Evolutionary conservation across 2,888 invertebrate species (phyloP).

Genomic region (Gryllus longicercus): DNA sequence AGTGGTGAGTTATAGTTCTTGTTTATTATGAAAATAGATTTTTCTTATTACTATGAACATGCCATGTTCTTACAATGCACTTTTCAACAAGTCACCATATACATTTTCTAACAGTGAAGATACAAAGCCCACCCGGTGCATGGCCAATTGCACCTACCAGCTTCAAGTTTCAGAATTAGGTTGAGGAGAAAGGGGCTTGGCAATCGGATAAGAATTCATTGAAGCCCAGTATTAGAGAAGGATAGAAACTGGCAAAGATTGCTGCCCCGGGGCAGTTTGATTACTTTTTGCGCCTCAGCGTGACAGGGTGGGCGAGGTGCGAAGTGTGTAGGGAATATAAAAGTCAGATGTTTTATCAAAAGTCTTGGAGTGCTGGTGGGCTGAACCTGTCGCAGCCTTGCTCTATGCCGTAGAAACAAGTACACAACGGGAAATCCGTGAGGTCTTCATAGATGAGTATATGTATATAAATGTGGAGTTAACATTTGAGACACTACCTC

Average conservation of each 20-base stretch:
- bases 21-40: background rate
- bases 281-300: background rate
- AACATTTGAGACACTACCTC: background rate
- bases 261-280: background rate
- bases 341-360: background rate
- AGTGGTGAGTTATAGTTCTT: background rate
- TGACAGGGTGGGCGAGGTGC: background rate
- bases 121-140: conserved; percentile 8
- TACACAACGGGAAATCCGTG: background rate
- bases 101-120: background rate
- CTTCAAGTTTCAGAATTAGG: background rate
- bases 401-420: conserved; percentile 6
- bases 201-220: background rate
- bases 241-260: background rate
- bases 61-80: conserved; percentile 17
- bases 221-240: background rate
- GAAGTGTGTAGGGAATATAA: background rate
- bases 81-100: background rate
- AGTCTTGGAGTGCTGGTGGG: conserved; percentile 17
- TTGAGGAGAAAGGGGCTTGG: conserved; percentile 5
- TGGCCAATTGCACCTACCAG: background rate
- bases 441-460: background rate
- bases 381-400: conserved; percentile 17
- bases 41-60: conserved; percentile 10
- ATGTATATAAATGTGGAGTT: conserved; percentile 11